Evolutionary conservation across 1,140 invertebrate species (phyloP).

Genomic region (Orchestia grillus): DNA sequence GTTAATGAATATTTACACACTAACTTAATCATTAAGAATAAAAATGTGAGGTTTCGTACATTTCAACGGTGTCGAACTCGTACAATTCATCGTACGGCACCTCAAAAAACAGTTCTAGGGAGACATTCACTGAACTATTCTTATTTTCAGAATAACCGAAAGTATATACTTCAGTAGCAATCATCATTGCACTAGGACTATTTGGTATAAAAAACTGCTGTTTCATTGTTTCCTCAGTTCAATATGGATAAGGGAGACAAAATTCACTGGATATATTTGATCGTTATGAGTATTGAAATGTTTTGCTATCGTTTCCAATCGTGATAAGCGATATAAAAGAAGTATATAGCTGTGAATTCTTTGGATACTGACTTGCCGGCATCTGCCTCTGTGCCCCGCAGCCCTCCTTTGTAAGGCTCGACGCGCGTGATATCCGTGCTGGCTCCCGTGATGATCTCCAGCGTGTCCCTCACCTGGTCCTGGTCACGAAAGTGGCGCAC

Average conservation of each 20-base stretch:
- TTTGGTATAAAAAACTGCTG: not conserved
- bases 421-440: slow-evolving; percentile 82
- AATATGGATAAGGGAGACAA: not conserved
- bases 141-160: too few relatives aligned
- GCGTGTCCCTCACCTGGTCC: slow-evolving; percentile 77
- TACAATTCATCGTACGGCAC: too few relatives aligned
- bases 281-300: not conserved
- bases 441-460: slow-evolving; percentile 82
- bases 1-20: too few relatives aligned
- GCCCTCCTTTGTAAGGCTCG: slow-evolving; percentile 75
- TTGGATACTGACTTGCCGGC: not conserved
- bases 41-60: too few relatives aligned
- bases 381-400: not conserved
- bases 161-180: too few relatives aligned
- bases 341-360: not conserved
- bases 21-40: too few relatives aligned
- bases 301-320: not conserved
- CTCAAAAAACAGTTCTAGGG: too few relatives aligned
- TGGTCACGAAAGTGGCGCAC: not conserved
- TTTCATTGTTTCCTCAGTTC: not conserved
- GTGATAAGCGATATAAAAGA: not conserved
- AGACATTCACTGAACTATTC: too few relatives aligned
- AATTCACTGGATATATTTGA: not conserved
- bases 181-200: too few relatives aligned
- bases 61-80: too few relatives aligned